Base-by-base conservation (phyloP, 2,888 invertebrate species). In the Gymnoscelis rufifasciata region DNA sequence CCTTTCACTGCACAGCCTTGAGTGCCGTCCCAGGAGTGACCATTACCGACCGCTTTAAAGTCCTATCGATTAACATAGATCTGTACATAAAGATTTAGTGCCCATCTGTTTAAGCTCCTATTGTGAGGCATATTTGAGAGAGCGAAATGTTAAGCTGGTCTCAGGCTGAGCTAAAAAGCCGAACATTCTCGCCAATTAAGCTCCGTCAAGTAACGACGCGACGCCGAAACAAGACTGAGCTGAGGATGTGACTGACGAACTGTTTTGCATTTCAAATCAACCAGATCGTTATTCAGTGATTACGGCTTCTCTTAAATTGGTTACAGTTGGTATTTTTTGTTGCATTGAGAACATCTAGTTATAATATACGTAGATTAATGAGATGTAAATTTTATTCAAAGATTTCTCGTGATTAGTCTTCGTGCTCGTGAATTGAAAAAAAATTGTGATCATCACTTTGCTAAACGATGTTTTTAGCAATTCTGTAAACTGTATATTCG, bases 1-100 rank as follows among this genome's bases (percentile, higher is more conserved):
- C 87, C 87, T 87, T 88, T 88, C 87, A 86, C 87, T 67, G 64
- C 47, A 58, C 72, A 80, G 79, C 87, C 87, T 88, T 87, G 87
- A 79, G 73, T 57, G 41, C 59, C 50, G 63, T 66, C 42, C 66
- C 72, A 74, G 72, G 72, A 76, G 70, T 80, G 84, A 77, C 86
- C 84, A 81, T 81, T 83, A 83, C 77, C 72, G 68, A 71, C 71
- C 60, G 72, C 72, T 73, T 80, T 84, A 82, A 83, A 81, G 78
- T 78, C 77, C 80, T 74, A 76, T 72, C 80, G 77, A 83, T 83
- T 83, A 81, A 78, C 80, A 81, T 80, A 83, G 82, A 83, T 83
- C 74, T 71, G 69, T 66, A 68, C 72, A 67, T 62, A 66, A 66
- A 77, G 81, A 84, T 83, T 83, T 74, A 77, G 69, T 68, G 65